phyloP scores from a whole-genome alignment of 2,888 invertebrate species.

The Stenurella melanura region DNA sequence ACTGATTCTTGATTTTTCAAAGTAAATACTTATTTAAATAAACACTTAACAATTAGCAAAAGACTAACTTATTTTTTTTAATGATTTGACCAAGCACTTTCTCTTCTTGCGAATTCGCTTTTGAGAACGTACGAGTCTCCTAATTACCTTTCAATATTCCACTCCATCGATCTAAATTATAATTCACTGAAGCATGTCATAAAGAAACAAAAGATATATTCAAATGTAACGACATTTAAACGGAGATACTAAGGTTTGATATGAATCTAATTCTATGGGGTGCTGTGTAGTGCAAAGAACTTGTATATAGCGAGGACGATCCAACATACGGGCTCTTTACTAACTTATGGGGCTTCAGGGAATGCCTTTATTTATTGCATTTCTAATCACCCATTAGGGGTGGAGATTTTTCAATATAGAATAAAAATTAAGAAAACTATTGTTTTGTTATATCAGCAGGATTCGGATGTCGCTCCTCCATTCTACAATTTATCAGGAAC shows the following conservation, averaged over 20 bases:
- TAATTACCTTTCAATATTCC: slow-evolving; percentile 48
- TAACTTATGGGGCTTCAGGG: slow-evolving; percentile 15
- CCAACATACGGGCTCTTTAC: slow-evolving; percentile 11
- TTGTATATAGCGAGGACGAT: background rate
- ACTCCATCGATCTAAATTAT: slow-evolving; percentile 50
- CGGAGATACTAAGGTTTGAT: slow-evolving; percentile 24
- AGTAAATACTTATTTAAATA: too few relatives aligned
- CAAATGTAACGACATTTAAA: slow-evolving; percentile 49
- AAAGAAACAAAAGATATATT: slow-evolving; percentile 49
- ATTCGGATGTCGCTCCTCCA: too few relatives aligned
- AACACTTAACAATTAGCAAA: too few relatives aligned
- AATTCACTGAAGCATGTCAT: slow-evolving; percentile 41
- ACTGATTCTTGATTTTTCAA: too few relatives aligned
- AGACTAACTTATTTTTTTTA: too few relatives aligned
- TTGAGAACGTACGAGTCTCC: too few relatives aligned
- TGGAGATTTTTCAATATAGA: background rate
- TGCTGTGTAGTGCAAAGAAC: slow-evolving; percentile 46
- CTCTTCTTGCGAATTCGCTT: too few relatives aligned
- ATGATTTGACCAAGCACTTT: too few relatives aligned
- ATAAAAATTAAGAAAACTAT: too few relatives aligned
- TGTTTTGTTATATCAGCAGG: too few relatives aligned
- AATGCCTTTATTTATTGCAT: background rate
- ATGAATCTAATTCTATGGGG: slow-evolving; percentile 25
- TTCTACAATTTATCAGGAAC: too few relatives aligned
- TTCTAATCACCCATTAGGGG: background rate